Evolutionary conservation across 2,888 invertebrate genomes (phyloP).

Genomic region (Schrankia costaestrigalis): DNA sequence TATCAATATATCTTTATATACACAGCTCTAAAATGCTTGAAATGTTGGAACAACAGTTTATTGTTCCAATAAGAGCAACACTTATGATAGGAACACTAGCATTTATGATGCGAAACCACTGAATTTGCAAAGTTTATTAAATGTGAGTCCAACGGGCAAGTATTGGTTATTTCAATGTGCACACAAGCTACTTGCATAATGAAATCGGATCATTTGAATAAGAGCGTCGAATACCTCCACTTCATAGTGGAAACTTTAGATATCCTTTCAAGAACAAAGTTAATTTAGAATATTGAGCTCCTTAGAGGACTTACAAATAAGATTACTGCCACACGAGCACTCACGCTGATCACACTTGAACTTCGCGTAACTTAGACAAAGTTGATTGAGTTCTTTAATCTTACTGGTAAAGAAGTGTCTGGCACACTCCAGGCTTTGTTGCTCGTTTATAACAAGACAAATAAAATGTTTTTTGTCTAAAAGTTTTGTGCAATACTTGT

Average conservation of each 20-base stretch:
- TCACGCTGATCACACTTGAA: conserved; percentile 14
- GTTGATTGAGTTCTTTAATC: conserved; percentile 17
- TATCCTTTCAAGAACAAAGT: conserved; percentile 21
- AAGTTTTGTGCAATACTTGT: conserved; percentile 15
- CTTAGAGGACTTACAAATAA: conserved; percentile 15
- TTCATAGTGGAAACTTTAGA: conserved; percentile 8
- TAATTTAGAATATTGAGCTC: conserved; percentile 23
- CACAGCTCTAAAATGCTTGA: too few relatives aligned
- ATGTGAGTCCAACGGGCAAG: not conserved
- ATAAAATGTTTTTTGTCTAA: conserved; percentile 17
- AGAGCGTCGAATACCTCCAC: conserved; percentile 14
- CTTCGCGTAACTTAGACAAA: conserved; percentile 15
- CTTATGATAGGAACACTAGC: not conserved
- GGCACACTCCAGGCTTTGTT: conserved; percentile 2
- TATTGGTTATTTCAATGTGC: conserved; percentile 13
- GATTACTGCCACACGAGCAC: conserved; percentile 16
- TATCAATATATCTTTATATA: too few relatives aligned
- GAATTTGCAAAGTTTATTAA: conserved; percentile 12
- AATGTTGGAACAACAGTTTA: too few relatives aligned
- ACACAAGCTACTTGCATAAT: conserved; percentile 33
- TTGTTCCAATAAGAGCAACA: too few relatives aligned
- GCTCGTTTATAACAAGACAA: conserved; percentile 16
- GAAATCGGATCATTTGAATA: conserved; percentile 35
- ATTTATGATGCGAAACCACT: conserved; percentile 9
- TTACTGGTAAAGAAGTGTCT: conserved; percentile 6